Evolutionary conservation across 35 echinoderm and acorn worm genomes (phyloP).

Genomic region (Diadema setosum): DNA sequence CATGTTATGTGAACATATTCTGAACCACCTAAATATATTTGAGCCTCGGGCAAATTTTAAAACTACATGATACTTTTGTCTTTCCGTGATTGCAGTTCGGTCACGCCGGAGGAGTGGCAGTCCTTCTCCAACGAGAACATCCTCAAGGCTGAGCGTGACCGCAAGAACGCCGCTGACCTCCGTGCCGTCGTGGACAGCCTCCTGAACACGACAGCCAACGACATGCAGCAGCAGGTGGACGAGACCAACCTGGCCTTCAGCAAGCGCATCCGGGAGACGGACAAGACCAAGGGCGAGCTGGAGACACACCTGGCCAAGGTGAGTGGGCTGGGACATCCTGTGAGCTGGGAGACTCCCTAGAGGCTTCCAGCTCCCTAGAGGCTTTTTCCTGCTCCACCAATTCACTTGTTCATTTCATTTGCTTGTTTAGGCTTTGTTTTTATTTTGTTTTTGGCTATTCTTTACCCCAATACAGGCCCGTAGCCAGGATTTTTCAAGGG

Average conservation of each 20-base stretch:
- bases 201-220: constrained; percentile 74
- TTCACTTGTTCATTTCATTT: background rate
- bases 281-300: constrained; percentile 74
- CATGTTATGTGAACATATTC: no score
- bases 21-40: no score
- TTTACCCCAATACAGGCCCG: no score
- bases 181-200: constrained; percentile 87
- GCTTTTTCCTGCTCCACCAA: no score
- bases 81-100: constrained; percentile 59
- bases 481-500: no score
- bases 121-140: constrained; percentile 90
- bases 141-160: constrained; percentile 83
- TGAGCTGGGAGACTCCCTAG: no score
- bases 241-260: constrained; percentile 90
- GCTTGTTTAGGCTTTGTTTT: background rate
- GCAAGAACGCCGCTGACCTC: constrained; percentile 80
- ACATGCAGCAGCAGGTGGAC: constrained; percentile 94
- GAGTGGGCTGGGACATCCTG: no score
- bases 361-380: no score
- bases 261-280: constrained; percentile 83
- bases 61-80: background rate
- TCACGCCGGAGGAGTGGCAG: constrained; percentile 94
- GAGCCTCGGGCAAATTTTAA: no score
- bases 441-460: no score
- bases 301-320: constrained; percentile 88